Conservation (phyloP, 2,797 vertebrate species). For the Betta splendens region DNA sequence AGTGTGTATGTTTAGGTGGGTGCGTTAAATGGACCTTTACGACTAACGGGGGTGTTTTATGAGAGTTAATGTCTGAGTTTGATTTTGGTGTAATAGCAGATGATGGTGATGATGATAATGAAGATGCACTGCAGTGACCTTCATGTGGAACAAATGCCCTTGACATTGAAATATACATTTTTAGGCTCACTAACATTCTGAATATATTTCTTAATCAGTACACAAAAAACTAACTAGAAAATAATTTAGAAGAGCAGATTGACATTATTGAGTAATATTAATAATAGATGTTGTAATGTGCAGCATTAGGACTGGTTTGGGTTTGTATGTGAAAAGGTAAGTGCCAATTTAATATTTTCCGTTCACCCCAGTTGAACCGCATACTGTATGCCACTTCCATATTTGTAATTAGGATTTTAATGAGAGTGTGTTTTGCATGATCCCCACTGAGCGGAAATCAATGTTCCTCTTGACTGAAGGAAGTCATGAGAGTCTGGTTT, state of each 20-base stretch:
- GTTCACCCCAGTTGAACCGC: slow-evolving; percentile 43
- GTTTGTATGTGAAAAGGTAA: slow-evolving; percentile 26
- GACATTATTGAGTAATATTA: background rate
- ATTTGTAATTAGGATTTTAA: slow-evolving; percentile 61
- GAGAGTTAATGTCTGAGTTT: slow-evolving; percentile 23
- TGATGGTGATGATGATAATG: slow-evolving; percentile 13
- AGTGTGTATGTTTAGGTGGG: slow-evolving; percentile 34
- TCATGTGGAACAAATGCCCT: slow-evolving; percentile 44
- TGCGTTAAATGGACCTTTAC: slow-evolving; percentile 42
- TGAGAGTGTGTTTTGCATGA: slow-evolving; percentile 54
- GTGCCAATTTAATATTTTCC: slow-evolving; percentile 38
- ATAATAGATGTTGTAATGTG: background rate
- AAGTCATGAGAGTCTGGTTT: slow-evolving; percentile 35
- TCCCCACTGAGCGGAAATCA: slow-evolving; percentile 51
- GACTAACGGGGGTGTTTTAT: slow-evolving; percentile 38
- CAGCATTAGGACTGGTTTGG: background rate
- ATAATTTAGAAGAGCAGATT: background rate
- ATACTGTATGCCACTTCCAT: slow-evolving; percentile 38
- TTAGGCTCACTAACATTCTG: slow-evolving; percentile 2
- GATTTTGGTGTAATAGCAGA: slow-evolving; percentile 15
- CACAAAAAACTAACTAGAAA: background rate
- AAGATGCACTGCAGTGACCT: slow-evolving; percentile 52
- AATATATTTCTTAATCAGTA: background rate
- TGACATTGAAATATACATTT: slow-evolving; percentile 43
- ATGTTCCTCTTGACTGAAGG: slow-evolving; percentile 36